Percentiles rank a stretch among this genome's conserved stretches.
phyloP scores from a whole-genome alignment of 1,140 invertebrate species.

The Cydia pomonella region DNA sequence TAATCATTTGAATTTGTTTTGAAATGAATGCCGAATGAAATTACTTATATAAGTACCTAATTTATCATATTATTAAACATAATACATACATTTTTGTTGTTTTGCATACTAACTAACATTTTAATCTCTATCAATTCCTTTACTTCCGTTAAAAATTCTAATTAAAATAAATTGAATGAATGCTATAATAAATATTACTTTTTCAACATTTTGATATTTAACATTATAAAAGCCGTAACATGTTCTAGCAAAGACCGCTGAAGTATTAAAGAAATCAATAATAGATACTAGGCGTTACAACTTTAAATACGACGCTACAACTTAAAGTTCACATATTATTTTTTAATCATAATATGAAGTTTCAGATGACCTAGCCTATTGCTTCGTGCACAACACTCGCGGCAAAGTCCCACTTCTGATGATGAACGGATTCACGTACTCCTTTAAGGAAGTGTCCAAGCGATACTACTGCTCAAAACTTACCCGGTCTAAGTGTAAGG shows the following conservation, averaged over 20 bases:
- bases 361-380: not conserved
- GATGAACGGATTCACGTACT: constrained; percentile 45
- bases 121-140: not conserved
- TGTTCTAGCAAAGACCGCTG: too few species aligned
- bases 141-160: not conserved
- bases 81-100: not conserved
- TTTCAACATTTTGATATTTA: too few species aligned
- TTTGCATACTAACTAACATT: not conserved
- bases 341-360: not conserved
- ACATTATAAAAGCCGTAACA: too few species aligned
- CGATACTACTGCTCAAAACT: constrained; percentile 55
- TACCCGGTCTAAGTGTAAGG: constrained; percentile 36
- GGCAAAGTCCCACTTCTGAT: constrained; percentile 36
- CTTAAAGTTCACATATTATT: not conserved
- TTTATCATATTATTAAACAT: not conserved
- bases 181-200: too few species aligned
- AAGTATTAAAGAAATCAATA: too few species aligned
- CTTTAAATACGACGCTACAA: too few species aligned
- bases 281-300: too few species aligned
- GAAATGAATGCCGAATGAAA: not conserved
- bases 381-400: not conserved
- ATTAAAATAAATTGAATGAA: too few species aligned
- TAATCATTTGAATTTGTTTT: not conserved
- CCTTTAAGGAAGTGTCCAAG: constrained; percentile 16
- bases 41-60: not conserved